Base-by-base conservation (phyloP, 2,888 invertebrate species). In the Junonia oenone region DNA sequence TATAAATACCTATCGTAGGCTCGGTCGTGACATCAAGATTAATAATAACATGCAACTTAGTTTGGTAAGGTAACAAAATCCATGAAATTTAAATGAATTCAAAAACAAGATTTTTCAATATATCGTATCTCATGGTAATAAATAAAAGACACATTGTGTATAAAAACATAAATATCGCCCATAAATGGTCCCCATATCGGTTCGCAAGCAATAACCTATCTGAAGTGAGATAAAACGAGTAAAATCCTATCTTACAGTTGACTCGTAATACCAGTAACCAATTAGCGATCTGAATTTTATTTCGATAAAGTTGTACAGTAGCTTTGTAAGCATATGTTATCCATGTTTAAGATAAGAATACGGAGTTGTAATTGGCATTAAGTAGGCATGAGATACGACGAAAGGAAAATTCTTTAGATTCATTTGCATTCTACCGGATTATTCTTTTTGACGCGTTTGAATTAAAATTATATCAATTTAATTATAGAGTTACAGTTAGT, bases 211-310 rank as follows among this genome's bases (percentile, higher is more conserved):
- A 67, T 60, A 62, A 62, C 17, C 26, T 48, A 38, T 33, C 40
- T 46, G 15, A 17, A 64, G 63, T 14, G 33, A 69, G 69, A 66
- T 67, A 71, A 71, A 66, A 66, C 59, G 59, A 62, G 59, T 67
- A 68, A 65, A 60, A 59, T 68, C 72, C 65, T 72, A 73, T 78
- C 74, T 75, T 69, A 72, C 72, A 76, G 65, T 61, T 63, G 65
- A 56, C 71, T 66, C 59, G 75, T 71, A 72, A 63, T 63, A 69
- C 79, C 69, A 69, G 76, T 72, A 68, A 75, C 78, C 77, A 87
- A 87, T 87, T 87, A 86, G 84, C 68, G 72, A 72, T 72, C 67
- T 68, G 66, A 72, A 71, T 71, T 66, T 68, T 66, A 74, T 72
- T 66, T 69, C 68, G 73, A 74, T 73, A 73, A 74, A 71, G 73